Evolutionary conservation across 2,113 vertebrate species (phyloP).

Genomic region (Heloderma charlesbogerti): DNA sequence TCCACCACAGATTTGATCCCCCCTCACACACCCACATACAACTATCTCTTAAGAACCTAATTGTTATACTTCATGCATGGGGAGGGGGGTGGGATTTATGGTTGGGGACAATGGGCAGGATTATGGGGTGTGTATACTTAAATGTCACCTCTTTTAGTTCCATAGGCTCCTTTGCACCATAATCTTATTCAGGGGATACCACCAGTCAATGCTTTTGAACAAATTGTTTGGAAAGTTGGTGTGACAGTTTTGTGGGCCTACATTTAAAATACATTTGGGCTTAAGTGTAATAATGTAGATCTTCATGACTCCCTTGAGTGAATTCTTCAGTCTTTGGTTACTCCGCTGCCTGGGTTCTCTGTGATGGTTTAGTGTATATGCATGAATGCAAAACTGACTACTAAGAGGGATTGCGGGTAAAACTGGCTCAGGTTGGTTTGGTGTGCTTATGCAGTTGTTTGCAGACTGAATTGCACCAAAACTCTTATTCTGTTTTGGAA

Average conservation of each 20-base stretch:
- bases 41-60: neutral
- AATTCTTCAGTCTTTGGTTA: neutral
- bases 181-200: neutral
- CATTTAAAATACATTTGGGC: neutral
- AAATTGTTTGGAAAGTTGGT: neutral
- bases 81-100: neutral
- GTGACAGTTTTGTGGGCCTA: neutral
- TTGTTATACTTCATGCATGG: neutral
- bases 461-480: neutral
- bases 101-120: neutral
- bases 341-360: neutral
- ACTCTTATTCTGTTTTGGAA: neutral
- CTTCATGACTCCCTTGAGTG: too few relatives aligned
- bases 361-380: neutral
- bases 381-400: too few relatives aligned
- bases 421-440: neutral
- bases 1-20: neutral
- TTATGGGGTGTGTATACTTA: too few relatives aligned
- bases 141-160: neutral
- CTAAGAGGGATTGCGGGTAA: too few relatives aligned
- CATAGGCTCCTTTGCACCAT: too few relatives aligned
- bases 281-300: neutral
- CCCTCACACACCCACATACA: neutral
- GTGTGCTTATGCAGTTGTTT: neutral
- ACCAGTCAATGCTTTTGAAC: neutral